Conservation (phyloP, 2,888 invertebrate genomes). For the Agrochola macilenta region DNA sequence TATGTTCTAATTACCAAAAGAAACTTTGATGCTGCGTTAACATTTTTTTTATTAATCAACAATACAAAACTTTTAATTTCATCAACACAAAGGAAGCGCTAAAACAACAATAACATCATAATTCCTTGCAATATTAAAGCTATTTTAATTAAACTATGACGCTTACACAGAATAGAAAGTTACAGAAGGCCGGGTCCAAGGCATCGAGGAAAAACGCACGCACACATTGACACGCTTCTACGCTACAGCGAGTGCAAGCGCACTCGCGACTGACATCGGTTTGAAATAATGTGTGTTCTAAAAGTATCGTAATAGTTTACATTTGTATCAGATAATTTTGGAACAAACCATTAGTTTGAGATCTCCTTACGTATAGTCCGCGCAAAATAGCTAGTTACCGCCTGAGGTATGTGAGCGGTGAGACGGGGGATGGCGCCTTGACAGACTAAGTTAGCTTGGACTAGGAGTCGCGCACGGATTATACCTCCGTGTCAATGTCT, state of each 20-base stretch:
- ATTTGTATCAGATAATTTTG: neutral
- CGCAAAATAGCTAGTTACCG: no score
- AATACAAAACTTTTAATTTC: neutral
- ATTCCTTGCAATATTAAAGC: slow-evolving; percentile 35
- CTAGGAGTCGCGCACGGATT: no score
- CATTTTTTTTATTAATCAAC: neutral
- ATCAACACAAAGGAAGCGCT: neutral
- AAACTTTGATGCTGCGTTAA: neutral
- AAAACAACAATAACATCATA: slow-evolving; percentile 25
- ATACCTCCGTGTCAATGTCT: neutral
- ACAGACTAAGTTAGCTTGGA: no score
- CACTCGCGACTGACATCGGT: no score
- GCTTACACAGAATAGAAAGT: neutral
- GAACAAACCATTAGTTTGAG: neutral
- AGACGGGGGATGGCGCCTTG: no score
- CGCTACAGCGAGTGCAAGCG: neutral
- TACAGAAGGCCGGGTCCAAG: slow-evolving; percentile 1
- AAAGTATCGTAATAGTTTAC: neutral
- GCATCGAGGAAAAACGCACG: neutral
- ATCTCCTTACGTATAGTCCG: neutral
- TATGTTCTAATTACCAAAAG: neutral
- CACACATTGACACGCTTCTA: neutral
- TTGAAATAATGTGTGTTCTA: neutral
- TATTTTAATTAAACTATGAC: slow-evolving; percentile 51
- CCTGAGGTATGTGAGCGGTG: no score